Evolutionary conservation across 2,888 invertebrate species (phyloP).

Genomic region (Nesidiocoris tenuis): DNA sequence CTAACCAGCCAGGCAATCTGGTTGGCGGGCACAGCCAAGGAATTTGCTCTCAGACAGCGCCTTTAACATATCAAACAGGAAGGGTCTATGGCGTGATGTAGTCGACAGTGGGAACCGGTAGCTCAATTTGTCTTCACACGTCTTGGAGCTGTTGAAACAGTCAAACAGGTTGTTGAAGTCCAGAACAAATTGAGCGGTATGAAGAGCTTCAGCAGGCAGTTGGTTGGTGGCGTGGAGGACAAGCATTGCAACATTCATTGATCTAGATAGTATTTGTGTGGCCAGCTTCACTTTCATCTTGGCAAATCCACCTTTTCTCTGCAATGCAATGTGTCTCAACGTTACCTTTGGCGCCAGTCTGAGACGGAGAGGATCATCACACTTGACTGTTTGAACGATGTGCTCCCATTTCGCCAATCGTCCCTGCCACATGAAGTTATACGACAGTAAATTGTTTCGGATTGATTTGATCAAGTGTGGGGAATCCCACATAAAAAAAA

Average conservation of each 20-base stretch:
- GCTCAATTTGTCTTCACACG: neutral
- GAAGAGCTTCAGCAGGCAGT: neutral
- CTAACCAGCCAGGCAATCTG: neutral
- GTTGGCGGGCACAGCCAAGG: neutral
- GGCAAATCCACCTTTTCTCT: neutral
- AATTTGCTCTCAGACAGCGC: neutral
- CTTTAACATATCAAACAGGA: neutral
- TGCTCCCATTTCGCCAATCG: neutral
- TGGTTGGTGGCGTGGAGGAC: neutral
- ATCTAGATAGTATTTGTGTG: neutral
- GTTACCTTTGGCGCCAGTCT: constrained; percentile 1
- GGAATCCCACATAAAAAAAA: constrained; percentile 2
- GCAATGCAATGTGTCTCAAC: neutral
- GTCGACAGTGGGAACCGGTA: neutral
- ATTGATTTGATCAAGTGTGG: constrained; percentile 4
- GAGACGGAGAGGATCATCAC: constrained; percentile 11
- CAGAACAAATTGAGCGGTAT: constrained; percentile 2
- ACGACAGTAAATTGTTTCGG: neutral
- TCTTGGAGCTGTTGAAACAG: constrained; percentile 9
- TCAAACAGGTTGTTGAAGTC: neutral
- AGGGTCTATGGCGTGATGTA: neutral
- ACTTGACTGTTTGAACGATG: neutral
- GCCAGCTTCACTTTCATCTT: constrained; percentile 9
- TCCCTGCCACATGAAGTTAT: neutral
- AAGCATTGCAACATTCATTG: neutral